phyloP scores from a whole-genome alignment of 2,888 invertebrate species.

The Eupithecia exiguata region DNA sequence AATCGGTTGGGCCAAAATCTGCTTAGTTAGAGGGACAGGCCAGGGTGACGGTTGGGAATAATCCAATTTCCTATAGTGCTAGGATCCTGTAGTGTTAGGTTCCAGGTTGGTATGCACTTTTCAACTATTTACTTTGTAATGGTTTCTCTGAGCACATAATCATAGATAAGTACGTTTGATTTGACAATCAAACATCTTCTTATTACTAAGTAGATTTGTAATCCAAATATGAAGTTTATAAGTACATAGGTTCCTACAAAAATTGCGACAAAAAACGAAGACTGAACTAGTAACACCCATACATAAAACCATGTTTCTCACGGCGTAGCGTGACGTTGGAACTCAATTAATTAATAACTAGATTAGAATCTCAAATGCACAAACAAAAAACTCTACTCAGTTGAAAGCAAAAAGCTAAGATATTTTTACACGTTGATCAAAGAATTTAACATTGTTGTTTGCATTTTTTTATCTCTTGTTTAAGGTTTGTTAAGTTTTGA shows the following conservation, averaged over 20 bases:
- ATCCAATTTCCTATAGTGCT: not conserved
- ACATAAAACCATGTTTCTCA: constrained; percentile 24
- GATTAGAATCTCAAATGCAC: constrained; percentile 32
- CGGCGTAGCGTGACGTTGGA: constrained; percentile 28
- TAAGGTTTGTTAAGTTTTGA: too few relatives aligned
- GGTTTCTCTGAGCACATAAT: too few relatives aligned
- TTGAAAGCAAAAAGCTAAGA: not conserved
- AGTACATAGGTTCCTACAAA: not conserved
- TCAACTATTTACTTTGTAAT: too few relatives aligned
- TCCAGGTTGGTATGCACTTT: too few relatives aligned
- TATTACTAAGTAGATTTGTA: not conserved
- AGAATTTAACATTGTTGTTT: not conserved
- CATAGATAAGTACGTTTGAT: not conserved
- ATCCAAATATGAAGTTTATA: not conserved
- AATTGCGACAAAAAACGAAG: constrained; percentile 1
- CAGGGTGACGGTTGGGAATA: too few relatives aligned
- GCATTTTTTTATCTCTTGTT: too few relatives aligned
- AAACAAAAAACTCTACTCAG: constrained; percentile 11
- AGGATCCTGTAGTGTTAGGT: too few relatives aligned
- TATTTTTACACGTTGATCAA: not conserved
- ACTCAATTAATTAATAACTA: constrained; percentile 32
- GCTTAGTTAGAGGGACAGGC: too few relatives aligned
- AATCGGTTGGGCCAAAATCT: not conserved
- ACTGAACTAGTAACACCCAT: not conserved
- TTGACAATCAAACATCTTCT: not conserved